Conservation (phyloP, 2,113 vertebrate genomes). For the Amphilophus citrinellus region DNA sequence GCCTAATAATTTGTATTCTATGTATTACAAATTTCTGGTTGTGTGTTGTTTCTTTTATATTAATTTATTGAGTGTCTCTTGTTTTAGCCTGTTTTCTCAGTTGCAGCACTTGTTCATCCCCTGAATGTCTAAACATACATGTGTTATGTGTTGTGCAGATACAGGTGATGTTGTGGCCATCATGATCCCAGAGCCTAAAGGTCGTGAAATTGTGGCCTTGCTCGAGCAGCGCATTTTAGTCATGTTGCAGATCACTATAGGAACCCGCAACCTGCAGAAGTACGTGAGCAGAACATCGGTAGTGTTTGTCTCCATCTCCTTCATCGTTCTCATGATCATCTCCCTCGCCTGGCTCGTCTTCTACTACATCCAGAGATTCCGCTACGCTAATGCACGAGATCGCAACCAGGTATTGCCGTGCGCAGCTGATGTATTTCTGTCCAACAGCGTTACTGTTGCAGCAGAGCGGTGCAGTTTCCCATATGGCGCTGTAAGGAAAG, state of each 20-base stretch:
- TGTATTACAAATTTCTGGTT: not conserved
- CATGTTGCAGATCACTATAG: slow-evolving; percentile 93
- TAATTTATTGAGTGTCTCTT: not conserved
- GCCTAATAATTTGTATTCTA: not conserved
- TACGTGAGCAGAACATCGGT: slow-evolving; percentile 98
- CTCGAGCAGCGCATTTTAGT: slow-evolving; percentile 89
- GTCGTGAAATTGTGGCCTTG: slow-evolving; percentile 90
- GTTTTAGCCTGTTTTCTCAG: not conserved
- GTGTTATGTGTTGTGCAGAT: slow-evolving; percentile 75
- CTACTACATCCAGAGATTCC: slow-evolving; percentile 99
- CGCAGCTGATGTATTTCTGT: not conserved
- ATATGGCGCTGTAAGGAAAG: not conserved
- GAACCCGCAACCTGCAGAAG: slow-evolving; percentile 98
- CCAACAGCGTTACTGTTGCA: not conserved
- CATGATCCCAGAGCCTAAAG: slow-evolving; percentile 97
- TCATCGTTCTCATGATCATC: slow-evolving; percentile 99
- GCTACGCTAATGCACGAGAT: slow-evolving; percentile 96
- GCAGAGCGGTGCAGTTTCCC: slow-evolving; percentile 7
- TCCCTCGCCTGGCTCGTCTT: slow-evolving; percentile 98
- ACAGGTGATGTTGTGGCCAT: slow-evolving; percentile 93
- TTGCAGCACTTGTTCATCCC: not conserved
- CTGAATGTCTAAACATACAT: not conserved
- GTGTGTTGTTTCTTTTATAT: not conserved
- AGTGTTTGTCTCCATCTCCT: slow-evolving; percentile 99
- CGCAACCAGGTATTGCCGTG: slow-evolving; percentile 90